A percentile compares a stretch with the other conserved stretches of the same genome.
Evolutionary conservation across 2,797 vertebrate species (phyloP).

Genomic region (Ciconia nigra): DNA sequence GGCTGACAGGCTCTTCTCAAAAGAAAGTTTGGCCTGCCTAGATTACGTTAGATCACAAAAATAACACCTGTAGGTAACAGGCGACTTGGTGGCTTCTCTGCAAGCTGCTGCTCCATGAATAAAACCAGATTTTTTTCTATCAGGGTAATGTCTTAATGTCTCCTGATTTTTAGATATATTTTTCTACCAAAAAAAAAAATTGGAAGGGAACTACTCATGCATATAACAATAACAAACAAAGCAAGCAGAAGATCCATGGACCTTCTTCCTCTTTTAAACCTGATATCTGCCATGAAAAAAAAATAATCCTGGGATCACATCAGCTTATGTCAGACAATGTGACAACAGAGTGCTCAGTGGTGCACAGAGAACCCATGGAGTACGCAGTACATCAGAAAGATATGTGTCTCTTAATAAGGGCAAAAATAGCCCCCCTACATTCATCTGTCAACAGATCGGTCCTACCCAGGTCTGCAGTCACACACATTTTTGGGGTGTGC

Average conservation of each 20-base stretch:
- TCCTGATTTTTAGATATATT: not conserved
- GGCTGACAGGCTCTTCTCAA: not conserved
- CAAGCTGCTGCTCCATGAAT: not conserved
- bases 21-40: not conserved
- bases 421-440: not conserved
- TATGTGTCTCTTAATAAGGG: not conserved
- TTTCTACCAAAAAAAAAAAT: not conserved
- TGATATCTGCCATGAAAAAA: not conserved
- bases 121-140: not conserved
- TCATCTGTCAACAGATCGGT: not conserved
- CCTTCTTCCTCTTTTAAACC: not conserved
- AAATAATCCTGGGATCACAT: not conserved
- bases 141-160: not conserved
- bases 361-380: not conserved
- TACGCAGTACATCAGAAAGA: not conserved
- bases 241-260: not conserved
- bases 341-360: not conserved
- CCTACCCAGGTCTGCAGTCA: not conserved
- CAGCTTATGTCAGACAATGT: not conserved
- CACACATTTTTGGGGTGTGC: not conserved
- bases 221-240: not conserved
- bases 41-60: not conserved
- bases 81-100: not conserved
- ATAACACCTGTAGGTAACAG: not conserved
- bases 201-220: not conserved